Evolutionary conservation across 2,888 invertebrate genomes (phyloP), one percentile per base, ranked within the genome.

Genomic region (Hipparchia semele): DNA sequence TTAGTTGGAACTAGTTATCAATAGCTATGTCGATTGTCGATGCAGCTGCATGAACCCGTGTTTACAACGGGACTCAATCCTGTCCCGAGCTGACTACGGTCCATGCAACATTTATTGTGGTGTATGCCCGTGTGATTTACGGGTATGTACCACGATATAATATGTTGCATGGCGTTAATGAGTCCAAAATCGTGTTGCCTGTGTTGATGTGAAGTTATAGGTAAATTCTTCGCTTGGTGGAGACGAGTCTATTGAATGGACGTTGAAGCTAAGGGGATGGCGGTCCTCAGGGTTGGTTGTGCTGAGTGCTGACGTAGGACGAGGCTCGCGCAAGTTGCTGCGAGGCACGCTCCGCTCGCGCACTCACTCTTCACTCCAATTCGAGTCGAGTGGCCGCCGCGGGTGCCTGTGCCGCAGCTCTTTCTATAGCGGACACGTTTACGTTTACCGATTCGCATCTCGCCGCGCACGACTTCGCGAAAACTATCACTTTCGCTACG

Each of bases 401-500:
- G 90, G 84, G 84, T 85, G 86, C 88, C 82, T 81, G 90, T 87
- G 85, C 82, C 75, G 77, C 84, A 85, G 82, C 84, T 78, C 58
- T 61, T 54, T 72, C 68, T 65, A 74, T 77, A 73, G 13, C 79
- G 77, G 79, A 81, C 82, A 85, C 87, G 88, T 87, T 84, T 82
- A 83, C 85, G 65, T 46, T 62, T 46, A 49, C 59, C 83, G 78
- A 78, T 79, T 79, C 77, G 74, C 72, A 75, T 77, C 80, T 83
- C 82, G 79, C 79, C 81, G 82, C 82, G 80, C 77, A 75, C 72
- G 71, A 74, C 64, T 81, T 78, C 82, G 85, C 84, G 83, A 83
- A 85, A 84, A 89, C 87, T 87, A 83, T 87, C 87, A 88, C 90
- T 90, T 89, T 90, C 88, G 85, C 82, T 84, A 82, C 76, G 80